Conservation (phyloP, 2,113 vertebrate species). For the Catharus bicknelli region DNA sequence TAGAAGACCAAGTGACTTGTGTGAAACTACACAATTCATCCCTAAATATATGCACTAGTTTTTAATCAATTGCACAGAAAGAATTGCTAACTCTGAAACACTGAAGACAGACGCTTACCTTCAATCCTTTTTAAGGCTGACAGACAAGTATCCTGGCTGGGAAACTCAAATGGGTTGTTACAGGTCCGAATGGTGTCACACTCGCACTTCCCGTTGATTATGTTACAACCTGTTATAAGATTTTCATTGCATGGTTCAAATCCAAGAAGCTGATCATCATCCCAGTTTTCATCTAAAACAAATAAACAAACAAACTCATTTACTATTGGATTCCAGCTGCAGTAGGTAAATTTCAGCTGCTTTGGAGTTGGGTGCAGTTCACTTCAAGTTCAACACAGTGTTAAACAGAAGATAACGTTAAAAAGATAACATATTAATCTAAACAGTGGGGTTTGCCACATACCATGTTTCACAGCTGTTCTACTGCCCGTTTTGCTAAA, state of each 20-base stretch:
- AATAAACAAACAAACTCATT: constrained; percentile 60
- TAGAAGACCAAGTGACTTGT: neutral
- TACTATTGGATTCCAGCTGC: constrained; percentile 16
- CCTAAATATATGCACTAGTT: neutral
- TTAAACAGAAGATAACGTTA: neutral
- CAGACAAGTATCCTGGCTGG: constrained; percentile 84
- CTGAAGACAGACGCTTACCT: constrained; percentile 75
- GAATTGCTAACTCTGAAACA: neutral
- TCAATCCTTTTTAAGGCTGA: constrained; percentile 87
- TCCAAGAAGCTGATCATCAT: constrained; percentile 88
- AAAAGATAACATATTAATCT: neutral
- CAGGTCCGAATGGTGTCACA: constrained; percentile 89
- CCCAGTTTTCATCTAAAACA: constrained; percentile 90
- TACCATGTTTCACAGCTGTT: neutral
- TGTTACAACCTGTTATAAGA: constrained; percentile 91
- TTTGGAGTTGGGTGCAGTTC: neutral
- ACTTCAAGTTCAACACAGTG: neutral
- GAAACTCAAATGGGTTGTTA: constrained; percentile 89
- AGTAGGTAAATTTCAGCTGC: neutral
- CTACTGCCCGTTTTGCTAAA: neutral
- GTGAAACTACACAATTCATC: neutral
- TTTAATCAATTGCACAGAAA: neutral
- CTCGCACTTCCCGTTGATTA: constrained; percentile 88
- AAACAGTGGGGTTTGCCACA: neutral
- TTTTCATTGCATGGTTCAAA: constrained; percentile 92